Evolutionary conservation across 37 sponge, comb jelly and placozoan species (phyloP), one percentile per base, ranked within the genome.

Genomic region (Haliclona indistincta): DNA sequence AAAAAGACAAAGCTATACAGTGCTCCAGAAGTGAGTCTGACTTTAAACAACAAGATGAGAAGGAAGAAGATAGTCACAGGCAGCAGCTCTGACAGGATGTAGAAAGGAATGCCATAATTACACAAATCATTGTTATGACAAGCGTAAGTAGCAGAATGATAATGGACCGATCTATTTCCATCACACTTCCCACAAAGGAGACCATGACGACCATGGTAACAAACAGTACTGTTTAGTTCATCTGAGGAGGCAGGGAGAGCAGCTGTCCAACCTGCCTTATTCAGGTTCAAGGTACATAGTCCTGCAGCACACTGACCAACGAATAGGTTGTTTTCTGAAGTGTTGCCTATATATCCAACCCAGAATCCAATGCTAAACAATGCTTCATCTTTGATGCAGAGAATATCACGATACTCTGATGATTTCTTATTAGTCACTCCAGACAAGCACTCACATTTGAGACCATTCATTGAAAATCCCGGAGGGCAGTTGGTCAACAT

Each of bases 1-100:
- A 37, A 81, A 34, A 81, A 81, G n/a, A 81, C 49, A 45, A 81
- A 81, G 20, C 74, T 55, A 65, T 73, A 71, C 3, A 64, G 30
- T 2, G 13, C 23, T 39, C 82, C 82, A 1, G 74, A 61, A 3
- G 82, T 81, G 67, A 81, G 72, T 4, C 41, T 26, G 34, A 81
- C 72, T 36, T 81, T 64, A 55, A 81, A 81, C 33, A 73, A 37
- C 22, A 81, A 40, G 0, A 81, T 64, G 19, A 81, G 23, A 11
- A 73, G 1, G 43, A 81, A 81, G 53, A 73, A 28, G 4, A 73
- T 4, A 13, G 82, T 81, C 1, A 81, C 54, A 3, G 82, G 82
- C 0, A 81, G 34, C 6, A 81, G 17, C 33, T 81, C 82, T 37
- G 55, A 49, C 4, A 73, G 37, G 28, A 81, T 64, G 67, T 73